Percentiles rank a stretch among this genome's conserved stretches.
phyloP scores from a whole-genome alignment of 2,888 invertebrate genomes.

The Eumerus sabulonum region DNA sequence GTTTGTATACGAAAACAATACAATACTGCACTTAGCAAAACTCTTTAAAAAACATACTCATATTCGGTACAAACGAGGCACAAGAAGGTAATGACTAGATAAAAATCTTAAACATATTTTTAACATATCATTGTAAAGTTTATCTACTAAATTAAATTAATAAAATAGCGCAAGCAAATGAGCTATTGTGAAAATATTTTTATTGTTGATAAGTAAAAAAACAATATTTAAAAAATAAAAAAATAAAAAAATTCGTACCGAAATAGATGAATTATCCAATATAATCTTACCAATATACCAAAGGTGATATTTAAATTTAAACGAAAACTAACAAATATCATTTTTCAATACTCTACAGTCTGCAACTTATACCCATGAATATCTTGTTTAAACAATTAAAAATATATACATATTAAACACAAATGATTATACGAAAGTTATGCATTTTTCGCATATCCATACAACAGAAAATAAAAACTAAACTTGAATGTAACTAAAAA shows the following conservation, averaged over 20 bases:
- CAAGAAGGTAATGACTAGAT: slow-evolving; percentile 69
- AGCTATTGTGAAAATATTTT: slow-evolving; percentile 60
- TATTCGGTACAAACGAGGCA: slow-evolving; percentile 63
- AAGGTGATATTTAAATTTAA: slow-evolving; percentile 64
- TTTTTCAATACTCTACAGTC: slow-evolving; percentile 36
- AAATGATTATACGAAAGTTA: slow-evolving; percentile 46
- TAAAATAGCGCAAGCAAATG: slow-evolving; percentile 29
- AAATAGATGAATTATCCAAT: slow-evolving; percentile 62
- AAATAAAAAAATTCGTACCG: slow-evolving; percentile 34
- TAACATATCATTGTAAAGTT: slow-evolving; percentile 70
- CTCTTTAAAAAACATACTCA: slow-evolving; percentile 48
- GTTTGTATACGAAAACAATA: slow-evolving; percentile 74
- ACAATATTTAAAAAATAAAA: slow-evolving; percentile 24
- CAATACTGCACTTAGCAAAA: slow-evolving; percentile 52
- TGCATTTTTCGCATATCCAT: slow-evolving; percentile 41
- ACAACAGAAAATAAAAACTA: too few species aligned
- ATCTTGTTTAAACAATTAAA: slow-evolving; percentile 6
- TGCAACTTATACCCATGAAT: slow-evolving; percentile 28
- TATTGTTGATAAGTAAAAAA: slow-evolving; percentile 41
- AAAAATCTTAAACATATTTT: slow-evolving; percentile 65
- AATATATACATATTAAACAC: neutral
- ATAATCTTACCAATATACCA: slow-evolving; percentile 64
- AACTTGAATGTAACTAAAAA: slow-evolving; percentile 16
- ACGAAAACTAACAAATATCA: slow-evolving; percentile 15
- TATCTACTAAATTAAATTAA: slow-evolving; percentile 28